Evolutionary conservation across 2,113 vertebrate species (phyloP).

Genomic region (Dryoscopus gambensis): DNA sequence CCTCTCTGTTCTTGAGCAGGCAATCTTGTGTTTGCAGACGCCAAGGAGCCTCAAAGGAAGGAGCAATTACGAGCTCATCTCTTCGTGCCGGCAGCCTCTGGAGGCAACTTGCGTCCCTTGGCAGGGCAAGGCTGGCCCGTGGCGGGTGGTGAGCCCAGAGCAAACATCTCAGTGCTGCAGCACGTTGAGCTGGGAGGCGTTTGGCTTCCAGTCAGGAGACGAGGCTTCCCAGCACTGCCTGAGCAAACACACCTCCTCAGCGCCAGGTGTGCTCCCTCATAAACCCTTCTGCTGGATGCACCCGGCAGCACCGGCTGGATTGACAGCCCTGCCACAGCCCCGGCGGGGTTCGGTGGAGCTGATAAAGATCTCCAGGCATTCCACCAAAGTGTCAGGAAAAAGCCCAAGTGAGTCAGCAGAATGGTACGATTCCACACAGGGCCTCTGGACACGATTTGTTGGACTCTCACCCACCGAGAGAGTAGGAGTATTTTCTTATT

Average conservation of each 20-base stretch:
- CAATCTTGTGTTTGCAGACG: not conserved
- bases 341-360: fast-evolving
- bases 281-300: not conserved
- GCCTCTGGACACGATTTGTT: not conserved
- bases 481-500: not conserved
- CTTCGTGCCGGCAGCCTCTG: not conserved
- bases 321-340: not conserved
- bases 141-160: not conserved
- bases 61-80: not conserved
- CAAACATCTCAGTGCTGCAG: not conserved
- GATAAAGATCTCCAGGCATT: not conserved
- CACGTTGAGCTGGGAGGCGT: not conserved
- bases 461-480: not conserved
- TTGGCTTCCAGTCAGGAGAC: not conserved
- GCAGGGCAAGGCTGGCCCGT: fast-evolving
- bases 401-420: conserved; percentile 13
- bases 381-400: not conserved
- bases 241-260: not conserved
- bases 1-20: not conserved
- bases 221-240: not conserved
- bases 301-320: not conserved
- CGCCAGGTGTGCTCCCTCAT: not conserved
- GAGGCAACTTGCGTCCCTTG: not conserved
- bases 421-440: not conserved
- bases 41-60: not conserved